A percentile compares a stretch with the other conserved stretches of the same genome.
These are phyloP conservation scores for Drosophila nigritarsus DNA, from an alignment of 2,888 invertebrate genomes.

Conservation along the genomic window DNA sequence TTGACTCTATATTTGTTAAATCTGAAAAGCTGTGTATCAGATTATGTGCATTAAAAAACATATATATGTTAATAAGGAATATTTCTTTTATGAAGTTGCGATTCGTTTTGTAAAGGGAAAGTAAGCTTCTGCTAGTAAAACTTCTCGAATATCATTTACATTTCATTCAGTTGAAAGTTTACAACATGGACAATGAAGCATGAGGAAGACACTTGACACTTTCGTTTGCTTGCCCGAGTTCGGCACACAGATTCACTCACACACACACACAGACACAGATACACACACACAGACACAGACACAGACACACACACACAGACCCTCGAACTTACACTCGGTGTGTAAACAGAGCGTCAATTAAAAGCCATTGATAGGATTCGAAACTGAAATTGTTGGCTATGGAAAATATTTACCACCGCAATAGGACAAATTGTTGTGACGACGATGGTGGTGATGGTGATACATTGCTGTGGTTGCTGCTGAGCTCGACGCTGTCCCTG, in stretches of 20 bases:
- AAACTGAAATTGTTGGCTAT: conserved; percentile 34
- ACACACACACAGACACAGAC: conserved; percentile 2
- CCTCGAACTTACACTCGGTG: conserved; percentile 1
- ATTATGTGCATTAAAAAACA: neutral
- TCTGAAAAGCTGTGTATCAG: neutral
- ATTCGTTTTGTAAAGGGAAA: neutral
- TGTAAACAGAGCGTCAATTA: conserved; percentile 48
- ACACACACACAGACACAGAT: conserved; percentile 3
- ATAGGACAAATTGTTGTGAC: conserved; percentile 85
- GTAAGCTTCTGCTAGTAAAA: neutral
- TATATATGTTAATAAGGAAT: neutral
- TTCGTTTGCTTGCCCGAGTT: conserved; percentile 20
- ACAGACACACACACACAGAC: conserved; percentile 1
- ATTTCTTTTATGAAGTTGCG: neutral
- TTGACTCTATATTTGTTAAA: neutral
- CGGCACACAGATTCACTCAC: conserved; percentile 8
- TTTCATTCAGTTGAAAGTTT: conserved; percentile 34
- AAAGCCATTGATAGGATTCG: conserved; percentile 57
- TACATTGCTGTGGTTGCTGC: conserved; percentile 80
- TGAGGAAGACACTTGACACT: conserved; percentile 58
- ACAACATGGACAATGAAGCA: conserved; percentile 27
- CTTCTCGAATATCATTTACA: conserved; percentile 1
- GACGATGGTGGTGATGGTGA: conserved; percentile 83
- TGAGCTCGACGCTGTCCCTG: conserved; percentile 37
- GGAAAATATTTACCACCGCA: conserved; percentile 84